phyloP scores from a whole-genome alignment of 2,113 vertebrate genomes.

The Uropsilus gracilis region DNA sequence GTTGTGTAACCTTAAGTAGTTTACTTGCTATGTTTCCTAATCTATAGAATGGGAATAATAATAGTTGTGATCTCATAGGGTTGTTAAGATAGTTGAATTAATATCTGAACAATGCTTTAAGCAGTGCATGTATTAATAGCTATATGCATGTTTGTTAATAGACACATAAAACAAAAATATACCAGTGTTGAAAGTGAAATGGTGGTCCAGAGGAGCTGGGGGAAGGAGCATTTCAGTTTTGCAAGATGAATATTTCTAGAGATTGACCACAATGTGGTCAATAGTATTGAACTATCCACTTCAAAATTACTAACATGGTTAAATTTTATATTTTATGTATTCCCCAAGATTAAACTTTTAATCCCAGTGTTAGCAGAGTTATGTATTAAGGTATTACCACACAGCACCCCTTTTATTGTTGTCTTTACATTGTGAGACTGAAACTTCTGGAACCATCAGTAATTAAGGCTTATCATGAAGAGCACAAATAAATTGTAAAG shows the following conservation, averaged over 20 bases:
- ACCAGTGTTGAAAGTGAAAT: constrained; percentile 8
- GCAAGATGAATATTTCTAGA: not conserved
- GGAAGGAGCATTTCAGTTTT: not conserved
- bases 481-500: constrained; percentile 25
- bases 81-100: constrained; percentile 41
- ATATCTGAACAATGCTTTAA: constrained; percentile 36
- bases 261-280: not conserved
- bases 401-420: not conserved
- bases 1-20: not conserved
- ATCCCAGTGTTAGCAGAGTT: not conserved
- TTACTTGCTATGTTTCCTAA: constrained; percentile 22
- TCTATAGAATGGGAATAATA: constrained; percentile 47
- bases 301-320: not conserved
- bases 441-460: not conserved
- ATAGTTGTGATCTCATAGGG: not conserved
- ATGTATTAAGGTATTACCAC: not conserved
- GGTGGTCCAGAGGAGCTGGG: not conserved
- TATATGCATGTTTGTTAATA: not conserved
- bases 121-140: not conserved
- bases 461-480: constrained; percentile 7
- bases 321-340: not conserved
- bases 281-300: not conserved
- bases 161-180: constrained; percentile 7
- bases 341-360: not conserved
- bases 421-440: not conserved